Evolutionary conservation across 2,888 invertebrate species (phyloP).

Genomic region (Megaustenia siamemsis): DNA sequence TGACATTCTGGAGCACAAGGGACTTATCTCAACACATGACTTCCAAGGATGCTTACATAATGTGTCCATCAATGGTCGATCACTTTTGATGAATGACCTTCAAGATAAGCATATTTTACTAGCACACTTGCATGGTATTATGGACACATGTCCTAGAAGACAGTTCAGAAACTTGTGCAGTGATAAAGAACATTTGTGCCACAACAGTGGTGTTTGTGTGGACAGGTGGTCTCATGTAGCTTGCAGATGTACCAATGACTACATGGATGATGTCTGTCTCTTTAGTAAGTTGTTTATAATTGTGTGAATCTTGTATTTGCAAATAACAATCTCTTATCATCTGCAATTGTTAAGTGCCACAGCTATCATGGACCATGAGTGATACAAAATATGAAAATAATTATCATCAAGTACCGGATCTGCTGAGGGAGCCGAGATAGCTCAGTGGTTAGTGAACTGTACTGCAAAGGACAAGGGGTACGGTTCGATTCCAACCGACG

Average conservation of each 20-base stretch:
- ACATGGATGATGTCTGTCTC: constrained; percentile 82
- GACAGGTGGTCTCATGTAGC: constrained; percentile 91
- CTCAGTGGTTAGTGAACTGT: too few species aligned
- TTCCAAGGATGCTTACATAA: constrained; percentile 96
- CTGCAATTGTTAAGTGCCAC: too few species aligned
- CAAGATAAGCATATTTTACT: constrained; percentile 42
- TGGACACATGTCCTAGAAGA: constrained; percentile 88
- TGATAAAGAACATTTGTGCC: constrained; percentile 62
- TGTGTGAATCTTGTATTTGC: too few species aligned
- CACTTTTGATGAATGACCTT: not conserved
- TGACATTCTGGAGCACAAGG: constrained; percentile 91
- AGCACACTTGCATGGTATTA: constrained; percentile 85
- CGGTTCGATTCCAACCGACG: too few species aligned
- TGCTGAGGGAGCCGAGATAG: too few species aligned
- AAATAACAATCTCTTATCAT: too few species aligned
- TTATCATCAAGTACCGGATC: too few species aligned
- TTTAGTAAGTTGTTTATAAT: constrained; percentile 23
- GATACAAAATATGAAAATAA: too few species aligned
- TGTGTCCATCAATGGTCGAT: constrained; percentile 89
- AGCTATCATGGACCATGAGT: too few species aligned
- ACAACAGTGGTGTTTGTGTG: constrained; percentile 86
- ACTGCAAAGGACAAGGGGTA: too few species aligned
- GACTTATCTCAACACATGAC: constrained; percentile 94
- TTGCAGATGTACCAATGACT: constrained; percentile 82
- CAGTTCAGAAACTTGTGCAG: constrained; percentile 72